Base-by-base conservation (phyloP, 2,797 vertebrate genomes). In the Sternotherus odoratus region DNA sequence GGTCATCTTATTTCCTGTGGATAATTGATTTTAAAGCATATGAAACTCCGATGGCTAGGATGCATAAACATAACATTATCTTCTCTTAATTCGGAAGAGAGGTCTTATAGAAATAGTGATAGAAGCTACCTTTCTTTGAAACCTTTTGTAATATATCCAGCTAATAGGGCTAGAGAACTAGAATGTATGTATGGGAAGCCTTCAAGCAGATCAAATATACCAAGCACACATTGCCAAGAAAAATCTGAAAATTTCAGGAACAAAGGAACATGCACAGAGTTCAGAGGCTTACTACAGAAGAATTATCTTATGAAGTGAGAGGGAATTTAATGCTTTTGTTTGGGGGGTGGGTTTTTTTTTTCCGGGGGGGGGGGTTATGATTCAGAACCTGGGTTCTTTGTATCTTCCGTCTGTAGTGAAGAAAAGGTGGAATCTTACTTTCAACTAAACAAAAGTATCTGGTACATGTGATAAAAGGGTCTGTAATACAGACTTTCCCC, bases 311-410 rank as follows among this genome's bases (percentile, higher is more conserved):
- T 12, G 2, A 83, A 85, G 82, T 46, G 51, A 89, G 83, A 84
- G 5, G 1, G 2, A 5, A 51, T 9, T 60, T 75, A 48, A 30
- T 33, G 2, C 0, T 6, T 21, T 19, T 50, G 28, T 60, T 16
- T 60, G 43, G 43, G 43, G 43, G 43, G 43, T 33, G 16, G 33
- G 16, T 16, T 50, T 57, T 60, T 16, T 60, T 60, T 33, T 33
- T 16, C 5, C 8, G 43, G 43, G 43, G 43, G 43, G 43, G 43
- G 43, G 43, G 43, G 43, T 16, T 84, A 1, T 3, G 33, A 83
- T 82, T 66, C 21, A 82, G 36, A 77, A 82, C 2, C 1, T 81
- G 2, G 50, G 57, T 83, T 75, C 15, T 49, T 4, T 5, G 1
- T 49, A 8, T 19, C 36, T 77, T 74, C 50, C 0, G 2, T 12